Conservation (phyloP, 2,113 vertebrate species). For the Eudorcas thomsonii region DNA sequence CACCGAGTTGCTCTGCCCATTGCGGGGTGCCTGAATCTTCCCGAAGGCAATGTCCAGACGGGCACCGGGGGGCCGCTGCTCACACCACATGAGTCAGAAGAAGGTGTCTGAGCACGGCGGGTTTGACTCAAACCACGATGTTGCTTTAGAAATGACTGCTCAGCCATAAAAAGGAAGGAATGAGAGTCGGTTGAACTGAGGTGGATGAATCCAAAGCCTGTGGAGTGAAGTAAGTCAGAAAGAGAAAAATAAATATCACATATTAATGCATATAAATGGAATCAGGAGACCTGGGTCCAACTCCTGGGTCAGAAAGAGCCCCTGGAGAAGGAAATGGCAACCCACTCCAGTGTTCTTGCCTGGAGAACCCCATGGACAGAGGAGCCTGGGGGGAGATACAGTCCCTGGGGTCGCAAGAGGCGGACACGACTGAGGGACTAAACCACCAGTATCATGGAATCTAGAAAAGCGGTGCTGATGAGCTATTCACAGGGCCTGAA, state of each 20-base stretch:
- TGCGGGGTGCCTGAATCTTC: rapidly evolving
- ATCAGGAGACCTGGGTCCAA: neutral
- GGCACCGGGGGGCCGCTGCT: rapidly evolving
- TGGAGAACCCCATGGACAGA: neutral
- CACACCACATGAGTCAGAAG: rapidly evolving
- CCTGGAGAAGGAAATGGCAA: neutral
- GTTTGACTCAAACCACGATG: neutral
- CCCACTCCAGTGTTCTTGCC: neutral
- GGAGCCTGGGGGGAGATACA: neutral
- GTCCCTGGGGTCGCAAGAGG: neutral
- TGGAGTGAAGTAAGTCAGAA: neutral
- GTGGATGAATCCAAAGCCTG: neutral
- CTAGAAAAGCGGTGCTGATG: neutral
- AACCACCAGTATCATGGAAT: rapidly evolving
- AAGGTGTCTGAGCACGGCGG: neutral
- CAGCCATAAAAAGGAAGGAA: neutral
- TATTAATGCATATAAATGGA: neutral
- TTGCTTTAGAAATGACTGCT: neutral
- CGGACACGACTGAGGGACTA: neutral
- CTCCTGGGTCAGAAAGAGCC: neutral
- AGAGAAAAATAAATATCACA: neutral
- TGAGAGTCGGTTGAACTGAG: neutral
- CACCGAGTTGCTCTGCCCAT: rapidly evolving
- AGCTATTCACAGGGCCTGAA: too few relatives aligned
- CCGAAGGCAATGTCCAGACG: rapidly evolving